These are phyloP conservation scores for Macrotis lagotis DNA, from an alignment of 2,113 vertebrate species.

Conservation along the genomic window DNA sequence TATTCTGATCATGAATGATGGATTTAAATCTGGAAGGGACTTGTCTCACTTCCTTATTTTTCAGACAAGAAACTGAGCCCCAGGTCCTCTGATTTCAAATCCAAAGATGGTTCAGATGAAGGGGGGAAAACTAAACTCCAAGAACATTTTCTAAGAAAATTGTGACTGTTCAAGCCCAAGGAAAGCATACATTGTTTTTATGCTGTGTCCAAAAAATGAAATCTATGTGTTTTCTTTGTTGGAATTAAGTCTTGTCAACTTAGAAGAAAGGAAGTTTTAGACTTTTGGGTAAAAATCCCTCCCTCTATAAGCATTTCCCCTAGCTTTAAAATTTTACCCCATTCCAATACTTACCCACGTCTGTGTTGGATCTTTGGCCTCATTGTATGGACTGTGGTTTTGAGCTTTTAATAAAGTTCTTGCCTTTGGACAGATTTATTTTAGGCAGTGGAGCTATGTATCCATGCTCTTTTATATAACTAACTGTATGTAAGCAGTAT, in stretches of 20 bases:
- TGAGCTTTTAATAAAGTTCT: slow-evolving; percentile 23
- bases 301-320: slow-evolving; percentile 56
- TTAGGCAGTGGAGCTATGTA: slow-evolving; percentile 25
- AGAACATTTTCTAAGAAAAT: slow-evolving; percentile 41
- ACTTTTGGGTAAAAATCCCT: slow-evolving; percentile 31
- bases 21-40: not conserved
- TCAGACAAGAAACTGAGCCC: not conserved
- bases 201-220: slow-evolving; percentile 12
- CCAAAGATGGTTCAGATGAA: slow-evolving; percentile 37
- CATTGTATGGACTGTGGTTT: slow-evolving; percentile 3
- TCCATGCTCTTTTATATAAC: not conserved
- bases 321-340: slow-evolving; percentile 34
- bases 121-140: slow-evolving; percentile 25
- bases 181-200: slow-evolving; percentile 26
- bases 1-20: not conserved
- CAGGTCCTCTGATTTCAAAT: not conserved
- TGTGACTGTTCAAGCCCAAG: slow-evolving; percentile 43
- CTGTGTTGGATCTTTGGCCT: slow-evolving; percentile 34
- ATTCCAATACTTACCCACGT: slow-evolving; percentile 13
- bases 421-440: slow-evolving; percentile 12
- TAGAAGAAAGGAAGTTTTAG: slow-evolving; percentile 42
- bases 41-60: not conserved
- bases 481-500: not conserved
- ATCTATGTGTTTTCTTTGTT: slow-evolving; percentile 34
- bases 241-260: slow-evolving; percentile 31